Base-by-base conservation (phyloP, 2,888 invertebrate genomes). In the Meteorus colon region DNA sequence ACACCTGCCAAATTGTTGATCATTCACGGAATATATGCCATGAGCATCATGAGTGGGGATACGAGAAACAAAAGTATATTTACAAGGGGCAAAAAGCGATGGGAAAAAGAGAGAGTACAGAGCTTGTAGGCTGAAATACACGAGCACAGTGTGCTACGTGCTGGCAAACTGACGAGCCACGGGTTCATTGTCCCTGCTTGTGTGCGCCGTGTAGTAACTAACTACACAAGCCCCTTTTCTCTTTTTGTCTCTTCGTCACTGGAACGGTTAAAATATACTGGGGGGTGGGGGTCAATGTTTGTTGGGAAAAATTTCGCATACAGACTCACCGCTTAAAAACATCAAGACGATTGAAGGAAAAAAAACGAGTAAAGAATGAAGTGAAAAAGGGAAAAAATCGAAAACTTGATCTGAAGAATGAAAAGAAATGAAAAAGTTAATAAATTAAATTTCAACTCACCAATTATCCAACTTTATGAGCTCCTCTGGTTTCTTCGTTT, bases 401-500 rank as follows among this genome's bases (percentile, higher is more conserved):
- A 41, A 12, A 41, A 41, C 8, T 12, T 2, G 12, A 41, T 2
- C 24, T 24, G 8, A 41, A 2, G 8, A 12, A 10, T 12, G 4
- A 12, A 68, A 19, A 34, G 24, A 14, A 48, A 65, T 76, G 16
- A 37, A 19, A n/a, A 55, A 8, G 37, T 37, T 34, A 12, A 10
- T 19, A 19, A 37, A 65, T 19, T 4, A 63, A 24, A 65, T 5
- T 41, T 34, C 87, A 89, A 94, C 96, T 96, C 92, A 96, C 97
- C 97, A 97, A 90, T 96, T 95, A 92, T 97, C 97, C 92, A 97
- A 92, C 91, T 97, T 97, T 91, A 97, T 95, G 89, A 97, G 93
- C 91, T 97, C 97, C 90, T 97, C 97, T 75, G 97, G 96, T 92
- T 96, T 97, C 93, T 97, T 97, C 90, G 94, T 94, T 90, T 95